These are phyloP conservation scores for Phoxinus dragarum DNA, from an alignment of 2,797 vertebrate genomes.

Conservation along the genomic window DNA sequence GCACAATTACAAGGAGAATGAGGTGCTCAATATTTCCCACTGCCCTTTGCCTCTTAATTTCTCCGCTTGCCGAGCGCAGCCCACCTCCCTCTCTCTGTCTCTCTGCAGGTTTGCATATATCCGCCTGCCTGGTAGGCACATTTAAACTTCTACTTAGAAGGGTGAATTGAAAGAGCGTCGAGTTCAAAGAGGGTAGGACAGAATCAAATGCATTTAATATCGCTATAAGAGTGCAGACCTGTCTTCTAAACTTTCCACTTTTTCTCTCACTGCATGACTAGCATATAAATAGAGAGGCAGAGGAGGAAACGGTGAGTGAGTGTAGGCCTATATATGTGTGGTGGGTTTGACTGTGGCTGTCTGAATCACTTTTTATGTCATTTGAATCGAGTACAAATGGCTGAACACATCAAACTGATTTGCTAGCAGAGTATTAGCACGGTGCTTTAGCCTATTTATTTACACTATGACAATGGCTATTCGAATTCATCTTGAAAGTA, in stretches of 20 bases:
- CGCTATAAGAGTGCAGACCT: constrained; percentile 38
- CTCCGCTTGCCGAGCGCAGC: constrained; percentile 32
- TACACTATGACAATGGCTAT: background rate
- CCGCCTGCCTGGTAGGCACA: constrained; percentile 57
- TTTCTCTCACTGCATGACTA: constrained; percentile 37
- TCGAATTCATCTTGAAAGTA: no score
- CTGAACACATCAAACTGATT: background rate
- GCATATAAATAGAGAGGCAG: constrained; percentile 31
- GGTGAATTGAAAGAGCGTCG: constrained; percentile 52
- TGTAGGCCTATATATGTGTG: background rate
- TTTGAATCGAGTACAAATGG: constrained; percentile 6
- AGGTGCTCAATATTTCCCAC: constrained; percentile 55
- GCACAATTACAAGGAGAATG: constrained; percentile 61
- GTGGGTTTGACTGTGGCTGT: background rate
- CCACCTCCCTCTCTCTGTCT: constrained; percentile 32
- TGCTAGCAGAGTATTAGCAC: background rate
- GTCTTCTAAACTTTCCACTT: constrained; percentile 45
- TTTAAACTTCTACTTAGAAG: constrained; percentile 61
- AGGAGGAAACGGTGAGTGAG: background rate
- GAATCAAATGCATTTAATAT: constrained; percentile 58
- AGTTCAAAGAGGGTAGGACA: constrained; percentile 58
- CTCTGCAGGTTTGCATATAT: constrained; percentile 57
- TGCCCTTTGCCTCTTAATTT: constrained; percentile 60
- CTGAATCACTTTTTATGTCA: background rate
- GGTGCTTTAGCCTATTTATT: background rate